Evolutionary conservation across 2,797 vertebrate species (phyloP).

Genomic region (Poeciliopsis infans): DNA sequence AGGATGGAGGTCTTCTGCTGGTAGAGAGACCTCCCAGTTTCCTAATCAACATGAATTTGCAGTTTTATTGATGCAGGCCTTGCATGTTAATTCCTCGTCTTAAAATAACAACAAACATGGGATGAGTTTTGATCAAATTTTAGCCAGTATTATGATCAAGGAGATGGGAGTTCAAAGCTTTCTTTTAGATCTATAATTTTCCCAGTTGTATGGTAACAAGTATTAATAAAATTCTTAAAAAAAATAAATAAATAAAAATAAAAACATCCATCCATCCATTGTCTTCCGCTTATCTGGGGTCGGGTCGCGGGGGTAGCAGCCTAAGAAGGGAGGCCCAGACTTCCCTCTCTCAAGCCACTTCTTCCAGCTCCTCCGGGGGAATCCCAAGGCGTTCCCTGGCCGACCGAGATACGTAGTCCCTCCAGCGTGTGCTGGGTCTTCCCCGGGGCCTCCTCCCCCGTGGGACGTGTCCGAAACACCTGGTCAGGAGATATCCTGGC

Average conservation of each 20-base stretch:
- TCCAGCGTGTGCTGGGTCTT: too few species aligned
- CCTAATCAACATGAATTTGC: background rate
- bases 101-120: background rate
- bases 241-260: rapidly evolving
- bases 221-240: background rate
- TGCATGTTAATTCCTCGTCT: background rate
- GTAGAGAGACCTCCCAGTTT: conserved; percentile 5
- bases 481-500: too few species aligned
- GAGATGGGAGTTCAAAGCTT: background rate
- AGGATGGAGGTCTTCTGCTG: conserved; percentile 17
- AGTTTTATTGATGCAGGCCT: background rate
- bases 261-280: too few species aligned
- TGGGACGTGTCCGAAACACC: too few species aligned
- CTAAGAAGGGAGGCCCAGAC: too few species aligned
- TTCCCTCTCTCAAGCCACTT: too few species aligned
- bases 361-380: too few species aligned
- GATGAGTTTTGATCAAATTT: background rate
- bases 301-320: too few species aligned
- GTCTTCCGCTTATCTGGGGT: too few species aligned
- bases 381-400: too few species aligned
- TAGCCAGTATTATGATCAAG: background rate
- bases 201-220: background rate
- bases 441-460: too few species aligned
- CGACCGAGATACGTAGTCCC: too few species aligned
- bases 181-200: background rate